Evolutionary conservation across 2,797 vertebrate species (phyloP), one percentile per base, ranked within the genome.

Genomic region (Anomalospiza imberbis): DNA sequence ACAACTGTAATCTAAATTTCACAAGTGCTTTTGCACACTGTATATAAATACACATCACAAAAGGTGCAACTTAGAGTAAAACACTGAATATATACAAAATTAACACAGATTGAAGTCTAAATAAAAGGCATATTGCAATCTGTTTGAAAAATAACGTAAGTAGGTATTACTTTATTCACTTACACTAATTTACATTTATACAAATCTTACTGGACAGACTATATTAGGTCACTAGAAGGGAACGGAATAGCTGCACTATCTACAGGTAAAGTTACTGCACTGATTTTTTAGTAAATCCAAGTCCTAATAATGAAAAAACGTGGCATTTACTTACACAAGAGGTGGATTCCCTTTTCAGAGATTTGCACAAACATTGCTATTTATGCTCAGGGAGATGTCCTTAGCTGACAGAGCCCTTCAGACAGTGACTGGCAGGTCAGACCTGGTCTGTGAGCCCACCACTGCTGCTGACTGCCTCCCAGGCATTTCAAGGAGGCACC

Each of bases 21-120:
- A 98, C 97, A 97, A 96, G 97, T 97, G 97, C 97, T 97, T 97
- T 97, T 98, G 95, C 98, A 98, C 97, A 97, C 97, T 93, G 95
- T 98, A 98, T 98, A 98, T 98, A 98, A 98, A 98, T 98, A 98
- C 98, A 98, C 97, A 98, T 98, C 97, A 98, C 97, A 98, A 98
- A 97, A 98, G 98, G 97, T 98, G 98, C 97, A 97, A 96, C 95
- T 95, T 94, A 96, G 94, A 98, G 96, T 97, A 97, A 97, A 97
- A 98, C 97, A 98, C 67, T 66, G 94, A 97, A 79, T 98, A 98
- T 98, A 93, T 98, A 98, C 98, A 98, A 98, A 98, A 98, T 97
- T 97, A 97, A 98, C 97, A 98, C 70, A 71, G 57, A 84, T 90
- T 97, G 92, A 97, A 91, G 76, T 97, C 97, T 97, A 97, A 96